Conservation (phyloP, 2,888 invertebrate genomes). For the Ischnus inquisitorius region DNA sequence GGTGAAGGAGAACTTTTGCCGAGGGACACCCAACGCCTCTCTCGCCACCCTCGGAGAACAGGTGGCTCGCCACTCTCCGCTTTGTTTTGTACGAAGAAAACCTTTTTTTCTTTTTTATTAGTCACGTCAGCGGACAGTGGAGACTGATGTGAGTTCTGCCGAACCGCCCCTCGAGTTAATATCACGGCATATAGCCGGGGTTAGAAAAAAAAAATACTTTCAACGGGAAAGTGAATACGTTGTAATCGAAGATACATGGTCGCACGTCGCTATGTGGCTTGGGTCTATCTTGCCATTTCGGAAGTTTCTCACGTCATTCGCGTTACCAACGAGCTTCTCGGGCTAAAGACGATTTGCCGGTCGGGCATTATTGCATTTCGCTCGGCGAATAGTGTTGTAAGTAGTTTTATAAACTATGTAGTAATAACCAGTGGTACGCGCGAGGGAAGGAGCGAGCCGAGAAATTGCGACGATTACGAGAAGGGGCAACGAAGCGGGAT, state of each 20-base stretch:
- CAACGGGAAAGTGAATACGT: conserved; percentile 10
- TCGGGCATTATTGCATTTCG: conserved; percentile 31
- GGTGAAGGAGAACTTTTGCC: conserved; percentile 26
- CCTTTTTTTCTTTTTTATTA: conserved; percentile 6
- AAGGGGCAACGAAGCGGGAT: conserved; percentile 18
- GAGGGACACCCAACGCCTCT: background rate
- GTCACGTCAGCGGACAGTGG: conserved; percentile 40
- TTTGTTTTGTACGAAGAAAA: background rate
- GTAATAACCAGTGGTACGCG: background rate
- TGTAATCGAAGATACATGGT: conserved; percentile 35
- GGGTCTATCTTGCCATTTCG: conserved; percentile 8
- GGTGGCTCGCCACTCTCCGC: conserved; percentile 25
- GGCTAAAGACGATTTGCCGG: conserved; percentile 34
- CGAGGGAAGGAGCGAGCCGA: background rate
- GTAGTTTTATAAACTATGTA: background rate
- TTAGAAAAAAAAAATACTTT: conserved; percentile 16
- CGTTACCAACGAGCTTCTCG: conserved; percentile 9
- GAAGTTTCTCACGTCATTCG: conserved; percentile 52
- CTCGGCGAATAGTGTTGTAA: background rate
- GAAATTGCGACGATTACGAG: conserved; percentile 59
- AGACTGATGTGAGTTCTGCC: conserved; percentile 32
- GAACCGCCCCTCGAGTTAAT: background rate
- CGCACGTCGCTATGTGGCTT: conserved; percentile 8
- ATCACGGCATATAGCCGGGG: background rate
- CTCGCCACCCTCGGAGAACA: background rate